Conservation (phyloP, 2,888 invertebrate genomes). For the Lysandra coridon region DNA sequence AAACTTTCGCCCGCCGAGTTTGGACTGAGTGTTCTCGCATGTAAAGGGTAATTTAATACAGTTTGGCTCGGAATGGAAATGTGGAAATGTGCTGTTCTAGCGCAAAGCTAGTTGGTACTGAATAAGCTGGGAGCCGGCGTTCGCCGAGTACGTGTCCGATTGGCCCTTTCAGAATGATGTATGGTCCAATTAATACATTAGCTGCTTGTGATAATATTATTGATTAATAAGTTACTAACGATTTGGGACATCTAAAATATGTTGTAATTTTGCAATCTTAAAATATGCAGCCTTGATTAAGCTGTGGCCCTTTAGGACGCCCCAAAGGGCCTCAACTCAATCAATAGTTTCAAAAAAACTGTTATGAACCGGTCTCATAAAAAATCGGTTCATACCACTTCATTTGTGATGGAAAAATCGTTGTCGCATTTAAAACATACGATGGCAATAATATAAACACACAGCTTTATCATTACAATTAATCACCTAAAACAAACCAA, state of each 20-base stretch:
- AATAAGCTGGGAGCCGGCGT: slow-evolving; percentile 70
- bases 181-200: slow-evolving; percentile 73
- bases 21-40: slow-evolving; percentile 43
- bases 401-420: no score
- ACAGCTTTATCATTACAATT: not conserved
- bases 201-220: slow-evolving; percentile 55
- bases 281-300: no score
- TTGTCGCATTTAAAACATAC: no score
- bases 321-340: no score
- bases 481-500: not conserved
- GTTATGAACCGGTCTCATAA: no score
- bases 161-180: slow-evolving; percentile 60
- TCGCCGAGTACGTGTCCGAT: slow-evolving; percentile 52
- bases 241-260: slow-evolving; percentile 19
- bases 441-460: not conserved
- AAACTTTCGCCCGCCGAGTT: slow-evolving; percentile 39
- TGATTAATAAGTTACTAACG: slow-evolving; percentile 51
- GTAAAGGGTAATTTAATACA: slow-evolving; percentile 41
- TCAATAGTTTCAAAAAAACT: no score
- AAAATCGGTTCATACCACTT: no score
- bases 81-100: slow-evolving; percentile 63
- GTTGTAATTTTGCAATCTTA: not conserved
- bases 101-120: slow-evolving; percentile 61
- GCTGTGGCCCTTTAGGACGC: no score
- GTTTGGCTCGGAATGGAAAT: slow-evolving; percentile 47